Conservation (phyloP, 2,888 invertebrate species). For the Apotomis turbidana region DNA sequence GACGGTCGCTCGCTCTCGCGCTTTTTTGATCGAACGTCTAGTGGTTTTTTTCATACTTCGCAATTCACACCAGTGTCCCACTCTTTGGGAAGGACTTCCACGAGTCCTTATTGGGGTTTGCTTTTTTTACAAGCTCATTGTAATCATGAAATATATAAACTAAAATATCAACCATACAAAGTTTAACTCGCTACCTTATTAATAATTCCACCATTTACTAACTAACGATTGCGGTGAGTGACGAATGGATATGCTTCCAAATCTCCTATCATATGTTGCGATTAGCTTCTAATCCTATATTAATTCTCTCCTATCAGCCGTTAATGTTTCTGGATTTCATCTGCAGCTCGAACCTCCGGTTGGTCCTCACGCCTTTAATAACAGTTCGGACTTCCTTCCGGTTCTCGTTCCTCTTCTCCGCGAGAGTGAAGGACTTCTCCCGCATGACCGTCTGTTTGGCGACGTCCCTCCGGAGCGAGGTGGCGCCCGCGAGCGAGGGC, state of each 20-base stretch:
- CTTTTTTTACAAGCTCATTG: too few relatives aligned
- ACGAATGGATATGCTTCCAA: not conserved
- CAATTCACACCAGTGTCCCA: not conserved
- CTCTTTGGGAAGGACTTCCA: too few relatives aligned
- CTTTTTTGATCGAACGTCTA: not conserved
- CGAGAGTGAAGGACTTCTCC: conserved; percentile 63
- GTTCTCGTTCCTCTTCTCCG: conserved; percentile 59
- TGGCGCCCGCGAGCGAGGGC: conserved; percentile 62
- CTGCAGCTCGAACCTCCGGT: conserved; percentile 88
- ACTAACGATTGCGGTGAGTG: not conserved
- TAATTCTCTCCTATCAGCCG: conserved; percentile 4
- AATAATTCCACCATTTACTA: not conserved
- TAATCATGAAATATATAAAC: too few relatives aligned
- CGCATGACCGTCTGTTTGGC: conserved; percentile 69
- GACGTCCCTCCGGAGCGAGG: conserved; percentile 54
- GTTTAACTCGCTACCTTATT: too few relatives aligned
- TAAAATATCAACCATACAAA: too few relatives aligned
- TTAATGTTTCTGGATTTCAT: conserved; percentile 85
- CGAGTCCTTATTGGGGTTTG: too few relatives aligned
- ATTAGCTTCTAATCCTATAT: not conserved
- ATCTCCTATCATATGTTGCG: not conserved
- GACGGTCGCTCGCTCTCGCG: not conserved
- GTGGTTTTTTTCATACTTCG: not conserved
- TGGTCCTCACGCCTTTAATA: conserved; percentile 87
- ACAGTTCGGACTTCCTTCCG: conserved; percentile 74